Evolutionary conservation across 1,140 invertebrate species (phyloP), one percentile per base, ranked within the genome.

Genomic region (Drosophila ogumai): DNA sequence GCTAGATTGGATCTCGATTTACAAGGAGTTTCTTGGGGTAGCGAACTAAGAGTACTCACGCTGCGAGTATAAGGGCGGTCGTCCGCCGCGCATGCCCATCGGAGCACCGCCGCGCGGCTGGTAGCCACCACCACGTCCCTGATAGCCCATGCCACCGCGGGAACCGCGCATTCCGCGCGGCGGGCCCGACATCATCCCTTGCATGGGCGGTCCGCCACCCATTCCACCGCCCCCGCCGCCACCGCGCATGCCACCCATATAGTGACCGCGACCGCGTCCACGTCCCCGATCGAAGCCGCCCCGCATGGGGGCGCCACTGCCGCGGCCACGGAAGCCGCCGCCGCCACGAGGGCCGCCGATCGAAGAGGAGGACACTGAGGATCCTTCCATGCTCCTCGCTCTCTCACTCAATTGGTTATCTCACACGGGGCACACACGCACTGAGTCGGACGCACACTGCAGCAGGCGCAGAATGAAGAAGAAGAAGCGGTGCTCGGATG

Each of bases 71-170:
- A 92, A 63, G 1, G 87, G 91, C 3, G 91, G 91, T 2, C 91
- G 79, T 12, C 91, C 90, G 19, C 91, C 91, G 25, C 91, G 60
- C 91, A 92, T 92, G 28, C 90, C 90, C 90, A 91, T 91, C 6
- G 90, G 86, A 31, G 86, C 80, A 13, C 90, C 73, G 17, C 90
- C 90, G 19, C 91, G 87, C n/a, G 91, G 87, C 49, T 91, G 82
- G 55, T 84, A 92, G 17, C 90, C 81, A 28, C 91, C 90, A 15
- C 88, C 86, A 7, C 84, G 75, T 15, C 78, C 81, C 41, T 85
- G 91, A 44, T 91, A 91, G 10, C 87, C 85, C 34, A 82, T 47
- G 19, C 88, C 88, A 8, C 90, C 91, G 28, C 90, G 73, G 5
- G 86, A 77, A 15, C 69, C 69, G 3, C 91, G 91, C 91, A 92